Percentiles rank a stretch among this genome's conserved stretches.
These are phyloP conservation scores for Channallabes apus DNA, from an alignment of 2,797 vertebrate genomes.

Conservation along the genomic window DNA sequence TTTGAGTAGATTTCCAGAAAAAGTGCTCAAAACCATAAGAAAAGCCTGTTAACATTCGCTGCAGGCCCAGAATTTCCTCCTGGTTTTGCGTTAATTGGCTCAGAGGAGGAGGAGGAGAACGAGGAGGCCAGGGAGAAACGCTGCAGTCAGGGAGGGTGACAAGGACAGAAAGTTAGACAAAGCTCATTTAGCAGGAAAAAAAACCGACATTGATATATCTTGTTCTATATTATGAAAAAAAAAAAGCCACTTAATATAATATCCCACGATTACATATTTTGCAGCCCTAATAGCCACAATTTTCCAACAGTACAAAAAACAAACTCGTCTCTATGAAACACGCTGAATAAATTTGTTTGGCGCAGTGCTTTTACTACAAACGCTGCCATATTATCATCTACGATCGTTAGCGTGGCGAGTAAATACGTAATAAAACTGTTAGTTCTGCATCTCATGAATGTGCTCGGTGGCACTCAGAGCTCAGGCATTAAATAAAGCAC, in stretches of 20 bases:
- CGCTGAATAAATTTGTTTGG: neutral
- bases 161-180: slow-evolving; percentile 72
- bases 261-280: neutral
- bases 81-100: slow-evolving; percentile 76
- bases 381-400: neutral
- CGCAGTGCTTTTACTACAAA: neutral
- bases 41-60: slow-evolving; percentile 61
- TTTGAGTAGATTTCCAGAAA: slow-evolving; percentile 65
- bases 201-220: neutral
- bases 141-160: slow-evolving; percentile 72
- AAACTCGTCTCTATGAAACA: slow-evolving; percentile 3
- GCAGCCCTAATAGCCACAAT: neutral
- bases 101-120: slow-evolving; percentile 65
- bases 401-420: slow-evolving; percentile 25
- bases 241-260: neutral
- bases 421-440: slow-evolving; percentile 20
- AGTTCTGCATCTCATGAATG: slow-evolving; percentile 14
- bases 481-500: slow-evolving; percentile 30
- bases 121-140: slow-evolving; percentile 65
- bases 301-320: neutral
- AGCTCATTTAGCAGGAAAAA: slow-evolving; percentile 68
- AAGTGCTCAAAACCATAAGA: slow-evolving; percentile 65
- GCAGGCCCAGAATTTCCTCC: slow-evolving; percentile 68
- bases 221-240: neutral
- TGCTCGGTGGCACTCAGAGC: slow-evolving; percentile 28